Base-by-base conservation (phyloP, 2,888 invertebrate genomes). In the Crossocerus cetratus region DNA sequence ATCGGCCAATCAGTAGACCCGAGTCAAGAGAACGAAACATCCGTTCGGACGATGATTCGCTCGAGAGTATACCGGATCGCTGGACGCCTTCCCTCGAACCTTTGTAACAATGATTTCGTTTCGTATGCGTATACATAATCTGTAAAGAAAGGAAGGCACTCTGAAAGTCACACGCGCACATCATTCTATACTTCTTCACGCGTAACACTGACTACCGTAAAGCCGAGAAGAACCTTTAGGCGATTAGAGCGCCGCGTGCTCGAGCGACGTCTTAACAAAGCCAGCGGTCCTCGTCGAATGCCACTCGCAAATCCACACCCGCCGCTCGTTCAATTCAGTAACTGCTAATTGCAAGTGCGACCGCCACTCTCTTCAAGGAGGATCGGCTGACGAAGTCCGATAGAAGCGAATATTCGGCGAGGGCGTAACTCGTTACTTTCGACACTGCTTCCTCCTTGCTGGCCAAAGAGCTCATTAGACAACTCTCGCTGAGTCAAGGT, bases 81-180 rank as follows among this genome's bases (percentile, higher is more conserved):
- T 42, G 53, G 54, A 18, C 58, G 60, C 54, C 14, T 60, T 43
- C 69, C 59, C 54, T 64, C 64, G 65, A 63, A 64, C 69, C 14
- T 23, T 45, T 57, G 59, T 59, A 44, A 67, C 73, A 66, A 32
- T 58, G 55, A 72, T 80, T 79, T 73, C 60, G 44, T 80, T 77
- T 80, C 75, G 57, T 62, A 53, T 65, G 54, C 44, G 32, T 44
- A 49, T 68, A 75, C 59, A 65, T 63, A 73, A 54, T 44, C 54
- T 64, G 69, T 69, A 74, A 69, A 66, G 57, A 57, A 70, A 59
- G 65, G 45, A 65, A 69, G 80, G 77, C 81, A 82, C 80, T 82
- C 64, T 73, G 67, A 55, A 67, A 79, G 62, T 74, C 53, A 77
- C 68, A 75, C 72, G 69, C 73, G 73, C 75, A 77, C 77, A 65